These are phyloP conservation scores for Dendronephthya gigantea DNA, from an alignment of 64 coral and sea anemone species.

Conservation along the genomic window DNA sequence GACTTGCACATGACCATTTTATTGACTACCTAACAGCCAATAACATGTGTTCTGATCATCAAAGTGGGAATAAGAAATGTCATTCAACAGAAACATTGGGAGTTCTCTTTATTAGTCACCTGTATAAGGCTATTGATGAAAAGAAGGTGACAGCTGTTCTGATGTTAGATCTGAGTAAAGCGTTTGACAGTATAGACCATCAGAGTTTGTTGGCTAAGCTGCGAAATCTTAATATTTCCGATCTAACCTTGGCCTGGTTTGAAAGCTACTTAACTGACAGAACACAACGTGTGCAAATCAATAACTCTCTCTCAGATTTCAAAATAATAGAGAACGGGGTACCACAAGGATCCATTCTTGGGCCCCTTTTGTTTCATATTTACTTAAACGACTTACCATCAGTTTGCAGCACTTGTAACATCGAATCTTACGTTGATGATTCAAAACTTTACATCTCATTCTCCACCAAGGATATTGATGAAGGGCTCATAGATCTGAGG, in stretches of 20 bases:
- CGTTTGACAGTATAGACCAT: not conserved
- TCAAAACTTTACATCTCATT: constrained; percentile 27
- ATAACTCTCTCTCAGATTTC: not conserved
- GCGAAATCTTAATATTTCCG: not conserved
- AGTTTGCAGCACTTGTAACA: not conserved
- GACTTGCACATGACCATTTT: not conserved
- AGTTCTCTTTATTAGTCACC: not conserved
- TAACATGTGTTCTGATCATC: no score
- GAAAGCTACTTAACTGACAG: not conserved
- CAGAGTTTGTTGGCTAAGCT: not conserved
- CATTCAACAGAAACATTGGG: not conserved
- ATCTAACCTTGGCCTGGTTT: not conserved
- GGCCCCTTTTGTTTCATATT: not conserved
- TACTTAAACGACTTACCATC: not conserved
- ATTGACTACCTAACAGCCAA: no score
- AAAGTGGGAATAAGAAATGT: not conserved
- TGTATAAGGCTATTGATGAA: not conserved
- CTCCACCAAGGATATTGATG: constrained; percentile 23
- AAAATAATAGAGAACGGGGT: not conserved
- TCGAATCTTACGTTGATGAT: constrained; percentile 34
- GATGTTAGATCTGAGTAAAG: not conserved
- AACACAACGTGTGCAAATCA: not conserved
- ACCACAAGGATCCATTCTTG: not conserved
- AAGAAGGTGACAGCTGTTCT: not conserved
- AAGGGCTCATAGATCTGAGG: not conserved